Conservation (phyloP, 2,888 invertebrate species). For the Spodoptera exigua region DNA sequence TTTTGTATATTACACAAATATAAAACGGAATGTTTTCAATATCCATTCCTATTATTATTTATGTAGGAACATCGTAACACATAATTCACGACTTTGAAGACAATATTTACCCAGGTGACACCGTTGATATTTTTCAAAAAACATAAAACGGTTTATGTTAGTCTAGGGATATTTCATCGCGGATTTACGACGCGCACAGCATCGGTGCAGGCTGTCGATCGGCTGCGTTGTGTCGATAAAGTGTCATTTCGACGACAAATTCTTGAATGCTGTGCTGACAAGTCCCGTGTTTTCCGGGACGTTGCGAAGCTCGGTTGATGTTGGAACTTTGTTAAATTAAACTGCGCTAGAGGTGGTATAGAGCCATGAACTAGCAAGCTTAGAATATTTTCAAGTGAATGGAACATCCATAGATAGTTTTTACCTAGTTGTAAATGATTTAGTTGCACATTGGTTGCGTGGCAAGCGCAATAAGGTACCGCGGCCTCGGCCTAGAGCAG, state of each 20-base stretch:
- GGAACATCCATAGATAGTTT: not conserved
- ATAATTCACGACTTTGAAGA: constrained; percentile 33
- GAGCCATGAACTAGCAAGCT: not conserved
- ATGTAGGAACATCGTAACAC: constrained; percentile 17
- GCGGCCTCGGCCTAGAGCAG: too few relatives aligned
- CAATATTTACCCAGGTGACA: constrained; percentile 47
- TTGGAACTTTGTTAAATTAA: constrained; percentile 32
- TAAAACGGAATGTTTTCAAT: too few relatives aligned
- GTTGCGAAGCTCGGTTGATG: constrained; percentile 10
- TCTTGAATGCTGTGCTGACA: constrained; percentile 57
- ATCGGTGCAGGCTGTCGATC: constrained; percentile 54
- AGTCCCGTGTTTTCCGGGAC: constrained; percentile 57
- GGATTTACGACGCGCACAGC: constrained; percentile 62
- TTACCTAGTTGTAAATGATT: not conserved
- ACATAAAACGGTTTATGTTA: constrained; percentile 52
- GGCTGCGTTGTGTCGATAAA: constrained; percentile 64
- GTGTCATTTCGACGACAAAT: constrained; percentile 67
- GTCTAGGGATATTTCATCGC: constrained; percentile 53
- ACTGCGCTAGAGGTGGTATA: constrained; percentile 9
- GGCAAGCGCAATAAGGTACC: too few relatives aligned
- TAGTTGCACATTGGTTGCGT: too few relatives aligned
- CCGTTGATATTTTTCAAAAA: constrained; percentile 47
- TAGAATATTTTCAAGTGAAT: constrained; percentile 1
- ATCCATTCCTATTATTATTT: too few relatives aligned
- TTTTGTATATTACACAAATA: too few relatives aligned